These are phyloP conservation scores for Drosophila repletoides DNA, from an alignment of 1,140 invertebrate genomes.

Conservation along the genomic window DNA sequence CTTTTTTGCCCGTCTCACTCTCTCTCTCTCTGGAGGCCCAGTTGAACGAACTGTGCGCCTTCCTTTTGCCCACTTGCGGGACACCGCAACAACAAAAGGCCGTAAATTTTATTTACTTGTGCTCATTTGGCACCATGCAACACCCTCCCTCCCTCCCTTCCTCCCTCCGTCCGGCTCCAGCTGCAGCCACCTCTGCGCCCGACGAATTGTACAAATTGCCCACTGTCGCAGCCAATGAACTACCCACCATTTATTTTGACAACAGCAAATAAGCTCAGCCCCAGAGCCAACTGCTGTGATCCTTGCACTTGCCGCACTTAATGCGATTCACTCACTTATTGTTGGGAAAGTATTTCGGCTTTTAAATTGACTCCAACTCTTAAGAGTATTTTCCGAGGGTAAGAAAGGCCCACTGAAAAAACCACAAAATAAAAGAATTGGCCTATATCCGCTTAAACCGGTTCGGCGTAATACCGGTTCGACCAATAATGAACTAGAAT, in stretches of 20 bases:
- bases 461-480: too few relatives aligned
- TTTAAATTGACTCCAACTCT: too few relatives aligned
- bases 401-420: too few relatives aligned
- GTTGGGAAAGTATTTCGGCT: too few relatives aligned
- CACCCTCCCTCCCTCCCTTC: neutral
- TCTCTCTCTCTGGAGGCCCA: neutral
- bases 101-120: slow-evolving; percentile 76
- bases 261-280: slow-evolving; percentile 40
- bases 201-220: slow-evolving; percentile 52
- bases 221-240: slow-evolving; percentile 51
- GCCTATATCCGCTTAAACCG: too few relatives aligned
- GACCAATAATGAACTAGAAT: too few relatives aligned
- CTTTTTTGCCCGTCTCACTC: neutral
- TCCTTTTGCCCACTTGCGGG: slow-evolving; percentile 56
- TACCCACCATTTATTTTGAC: slow-evolving; percentile 41
- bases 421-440: too few relatives aligned
- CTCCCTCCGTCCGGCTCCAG: neutral
- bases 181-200: slow-evolving; percentile 28
- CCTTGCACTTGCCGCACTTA: slow-evolving; percentile 34
- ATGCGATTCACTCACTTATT: neutral
- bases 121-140: slow-evolving; percentile 52
- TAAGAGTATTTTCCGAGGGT: too few relatives aligned
- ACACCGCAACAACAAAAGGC: slow-evolving; percentile 72
- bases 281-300: slow-evolving; percentile 1
- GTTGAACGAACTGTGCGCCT: slow-evolving; percentile 15